Base-by-base conservation (phyloP, 35 echinoderm and acorn worm genomes). In the Anneissia japonica region DNA sequence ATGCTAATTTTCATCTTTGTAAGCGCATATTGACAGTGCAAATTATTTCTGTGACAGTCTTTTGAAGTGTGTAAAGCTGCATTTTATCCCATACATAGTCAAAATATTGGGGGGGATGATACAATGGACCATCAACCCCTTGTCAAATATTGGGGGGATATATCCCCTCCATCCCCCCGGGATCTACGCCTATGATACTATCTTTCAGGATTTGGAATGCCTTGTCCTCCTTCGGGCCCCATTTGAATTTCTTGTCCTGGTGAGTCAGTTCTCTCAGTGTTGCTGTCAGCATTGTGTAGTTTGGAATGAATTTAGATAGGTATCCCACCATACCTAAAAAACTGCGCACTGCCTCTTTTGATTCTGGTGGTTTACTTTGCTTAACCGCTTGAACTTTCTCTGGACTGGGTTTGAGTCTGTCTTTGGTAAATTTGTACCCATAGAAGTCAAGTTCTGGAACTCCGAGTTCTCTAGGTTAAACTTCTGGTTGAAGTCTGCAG, bases 291-390 rank as follows among this genome's bases (percentile, higher is more conserved):
- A 35, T n/a, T 76, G 83, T 11, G 41, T 88, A 92, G 19, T 36
- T 79, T 14, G 85, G 90, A 16, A 92, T 92, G 80, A 92, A 92
- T 39, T 92, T 88, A 0, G 85, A 83, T 36, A 92, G 46, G 41
- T 92, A 92, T 34, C 86, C 86, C 45, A 89, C 85, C 91, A 88
- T 93, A 23, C 91, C 86, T 28, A 84, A 80, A 80, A 93, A 93
- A 34, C 86, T 93, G 38, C 77, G 41, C n/a, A n/a, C n/a, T n/a
- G n/a, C n/a, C n/a, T n/a, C n/a, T n/a, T n/a, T n/a, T n/a, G n/a
- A n/a, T n/a, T n/a, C n/a, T n/a, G n/a, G n/a, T 82, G 34, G 32
- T 38, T 78, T 74, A 23, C 75, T 72, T 38, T 89, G 81, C 37
- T 89, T 90, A 19, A 86, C 84, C 10, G 90, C 90, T 64, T 30